Evolutionary conservation across 2,113 vertebrate species (phyloP), one percentile per base, ranked within the genome.

Genomic region (Colistium nudipinnis): DNA sequence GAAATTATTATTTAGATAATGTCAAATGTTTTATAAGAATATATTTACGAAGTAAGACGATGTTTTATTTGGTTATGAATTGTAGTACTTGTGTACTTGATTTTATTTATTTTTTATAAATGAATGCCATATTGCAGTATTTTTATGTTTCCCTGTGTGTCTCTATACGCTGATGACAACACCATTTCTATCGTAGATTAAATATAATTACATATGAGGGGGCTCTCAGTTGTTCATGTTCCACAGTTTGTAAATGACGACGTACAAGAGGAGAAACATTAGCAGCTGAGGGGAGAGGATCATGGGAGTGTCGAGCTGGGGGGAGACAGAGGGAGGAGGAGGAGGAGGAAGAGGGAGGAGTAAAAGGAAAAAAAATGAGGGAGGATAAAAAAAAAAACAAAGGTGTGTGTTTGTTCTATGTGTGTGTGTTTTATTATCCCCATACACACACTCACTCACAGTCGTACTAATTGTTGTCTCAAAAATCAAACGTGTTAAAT

Each of bases 211-310:
- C 28, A 17, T 3, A 33, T 14, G 1, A n/a, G n/a, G n/a, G n/a
- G n/a, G n/a, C n/a, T 20, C 12, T 87, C 82, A 88, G 35, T 39
- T 19, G 74, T 64, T 84, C 67, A 81, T 57, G 6, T 85, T 87
- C 89, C 85, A 89, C 47, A 83, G 81, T 71, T 86, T 88, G 69
- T 84, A 91, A 62, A 91, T 38, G 53, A 89, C 22, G 19, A 91
- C 81, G 16, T 88, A 89, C 57, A 90, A 0, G 0, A 91, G 52
- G 25, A 91, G 83, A 63, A 69, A 65, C 65, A 89, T 63, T 47
- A 91, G 53, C 2, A 91, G 62, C 16, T 84, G 85, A 45, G 85
- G 85, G 53, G 87, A 84, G 76, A 87, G 59, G 80, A 86, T 6
- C 56, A 38, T 28, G 1, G 85, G 82, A 2, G 82, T 1, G 81